Evolutionary conservation across 2,888 invertebrate species (phyloP).

Genomic region (Hesperia comma): DNA sequence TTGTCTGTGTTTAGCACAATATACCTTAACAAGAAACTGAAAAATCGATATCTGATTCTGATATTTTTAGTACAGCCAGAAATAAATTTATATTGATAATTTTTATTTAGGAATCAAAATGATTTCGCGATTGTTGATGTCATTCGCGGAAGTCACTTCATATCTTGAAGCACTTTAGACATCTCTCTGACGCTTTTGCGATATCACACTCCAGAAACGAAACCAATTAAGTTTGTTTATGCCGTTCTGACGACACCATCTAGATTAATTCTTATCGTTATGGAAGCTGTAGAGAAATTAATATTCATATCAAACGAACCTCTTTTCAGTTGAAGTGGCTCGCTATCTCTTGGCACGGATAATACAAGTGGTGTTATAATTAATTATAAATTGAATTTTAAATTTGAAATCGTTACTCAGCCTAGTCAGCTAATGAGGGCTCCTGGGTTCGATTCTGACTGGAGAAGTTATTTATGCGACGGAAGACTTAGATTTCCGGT

Average conservation of each 20-base stretch:
- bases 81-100: too few species aligned
- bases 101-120: too few species aligned
- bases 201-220: conserved; percentile 8
- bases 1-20: too few species aligned
- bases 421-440: too few species aligned
- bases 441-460: too few species aligned
- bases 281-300: conserved; percentile 18
- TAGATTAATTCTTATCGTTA: conserved; percentile 25
- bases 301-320: conserved; percentile 24
- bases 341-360: conserved; percentile 7
- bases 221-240: conserved; percentile 26
- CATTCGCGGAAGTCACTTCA: background rate
- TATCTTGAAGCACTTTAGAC: background rate
- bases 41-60: too few species aligned
- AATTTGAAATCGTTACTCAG: too few species aligned
- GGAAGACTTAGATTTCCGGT: too few species aligned
- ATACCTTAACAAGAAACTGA: too few species aligned
- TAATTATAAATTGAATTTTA: background rate
- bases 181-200: conserved; percentile 1
- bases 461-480: too few species aligned
- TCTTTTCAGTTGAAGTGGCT: conserved; percentile 1
- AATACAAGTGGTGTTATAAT: conserved; percentile 5
- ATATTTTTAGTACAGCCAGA: too few species aligned
- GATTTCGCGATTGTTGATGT: too few species aligned
- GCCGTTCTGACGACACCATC: conserved; percentile 20